A percentile compares a stretch with the other conserved stretches of the same genome.
phyloP scores from a whole-genome alignment of 2,113 vertebrate species.

The Mungos mungo region DNA sequence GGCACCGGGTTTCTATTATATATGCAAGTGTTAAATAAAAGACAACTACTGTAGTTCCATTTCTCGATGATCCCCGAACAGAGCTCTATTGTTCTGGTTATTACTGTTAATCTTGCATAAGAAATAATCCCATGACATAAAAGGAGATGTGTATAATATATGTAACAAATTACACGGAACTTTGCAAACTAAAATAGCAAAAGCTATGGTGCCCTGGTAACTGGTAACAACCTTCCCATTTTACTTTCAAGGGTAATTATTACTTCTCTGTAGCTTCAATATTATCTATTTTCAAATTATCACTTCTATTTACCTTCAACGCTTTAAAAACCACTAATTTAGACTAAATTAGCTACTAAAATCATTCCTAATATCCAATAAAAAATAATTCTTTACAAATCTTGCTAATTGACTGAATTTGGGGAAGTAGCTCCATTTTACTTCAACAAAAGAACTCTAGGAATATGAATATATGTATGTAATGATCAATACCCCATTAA shows the following conservation, averaged over 20 bases:
- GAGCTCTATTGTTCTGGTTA: not conserved
- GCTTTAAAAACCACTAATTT: not conserved
- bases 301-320: not conserved
- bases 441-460: not conserved
- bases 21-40: slow-evolving; percentile 6
- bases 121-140: not conserved
- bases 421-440: not conserved
- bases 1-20: slow-evolving; percentile 2
- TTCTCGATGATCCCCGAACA: slow-evolving; percentile 23
- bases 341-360: not conserved
- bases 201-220: not conserved
- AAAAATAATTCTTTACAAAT: slow-evolving; percentile 5
- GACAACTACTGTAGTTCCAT: not conserved
- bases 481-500: not conserved
- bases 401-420: not conserved
- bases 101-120: not conserved
- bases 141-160: not conserved
- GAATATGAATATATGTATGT: not conserved
- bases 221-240: not conserved
- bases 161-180: not conserved
- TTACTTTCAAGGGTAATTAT: slow-evolving; percentile 6
- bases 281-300: not conserved
- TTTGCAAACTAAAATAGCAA: not conserved
- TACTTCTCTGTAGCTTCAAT: not conserved
- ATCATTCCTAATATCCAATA: not conserved